phyloP scores from a whole-genome alignment of 2,888 invertebrate genomes.

The Caenorhabditis virilis region DNA sequence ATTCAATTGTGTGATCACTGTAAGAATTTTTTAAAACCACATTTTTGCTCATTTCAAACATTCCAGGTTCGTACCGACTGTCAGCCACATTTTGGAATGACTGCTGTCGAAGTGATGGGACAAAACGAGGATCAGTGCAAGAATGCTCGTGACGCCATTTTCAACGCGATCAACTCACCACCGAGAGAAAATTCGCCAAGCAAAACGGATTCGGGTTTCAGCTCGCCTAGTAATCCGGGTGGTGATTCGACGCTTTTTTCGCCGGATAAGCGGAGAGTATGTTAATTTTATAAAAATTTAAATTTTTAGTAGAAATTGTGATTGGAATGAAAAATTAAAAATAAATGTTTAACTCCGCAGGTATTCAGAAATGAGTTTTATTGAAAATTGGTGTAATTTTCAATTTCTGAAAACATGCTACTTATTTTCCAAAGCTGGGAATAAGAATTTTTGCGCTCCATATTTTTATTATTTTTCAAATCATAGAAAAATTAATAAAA shows the following conservation, averaged over 20 bases:
- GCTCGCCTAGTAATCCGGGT: constrained; percentile 8
- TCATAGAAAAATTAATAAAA: neutral
- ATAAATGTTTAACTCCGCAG: too few relatives aligned
- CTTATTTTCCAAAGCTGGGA: too few relatives aligned
- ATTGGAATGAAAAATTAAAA: too few relatives aligned
- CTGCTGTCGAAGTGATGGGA: constrained; percentile 23
- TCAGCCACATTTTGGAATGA: constrained; percentile 24
- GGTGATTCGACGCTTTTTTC: constrained; percentile 2
- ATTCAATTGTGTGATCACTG: constrained; percentile 27
- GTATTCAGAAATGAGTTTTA: neutral
- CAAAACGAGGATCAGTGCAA: constrained; percentile 18
- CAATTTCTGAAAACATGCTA: too few relatives aligned
- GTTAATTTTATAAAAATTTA: too few relatives aligned
- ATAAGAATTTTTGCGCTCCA: neutral
- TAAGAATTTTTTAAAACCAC: neutral
- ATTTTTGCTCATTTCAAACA: neutral
- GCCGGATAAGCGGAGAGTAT: constrained; percentile 1
- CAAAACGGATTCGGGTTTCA: constrained; percentile 20
- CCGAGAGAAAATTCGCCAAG: neutral
- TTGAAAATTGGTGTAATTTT: neutral
- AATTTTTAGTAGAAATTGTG: too few relatives aligned
- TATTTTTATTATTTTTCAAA: neutral
- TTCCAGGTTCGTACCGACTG: constrained; percentile 16
- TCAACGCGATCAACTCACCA: constrained; percentile 2
- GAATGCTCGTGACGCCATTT: constrained; percentile 13